Evolutionary conservation across 2,113 vertebrate genomes (phyloP).

Genomic region (Cromileptes altivelis): DNA sequence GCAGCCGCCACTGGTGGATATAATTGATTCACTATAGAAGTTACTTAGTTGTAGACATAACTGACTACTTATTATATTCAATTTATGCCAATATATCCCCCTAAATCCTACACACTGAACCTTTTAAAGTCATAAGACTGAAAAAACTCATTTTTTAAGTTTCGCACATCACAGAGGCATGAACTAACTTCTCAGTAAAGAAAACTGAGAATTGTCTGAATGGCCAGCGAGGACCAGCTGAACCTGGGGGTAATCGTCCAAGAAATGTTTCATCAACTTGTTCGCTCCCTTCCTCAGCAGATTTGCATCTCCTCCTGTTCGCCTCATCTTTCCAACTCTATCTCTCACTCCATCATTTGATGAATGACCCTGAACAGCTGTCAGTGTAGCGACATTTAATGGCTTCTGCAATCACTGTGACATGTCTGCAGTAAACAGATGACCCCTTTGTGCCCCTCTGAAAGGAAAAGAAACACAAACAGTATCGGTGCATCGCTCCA

Average conservation of each 20-base stretch:
- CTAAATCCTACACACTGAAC: no score
- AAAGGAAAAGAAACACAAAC: slow-evolving; percentile 24
- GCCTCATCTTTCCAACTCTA: slow-evolving; percentile 70
- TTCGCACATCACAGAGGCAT: neutral
- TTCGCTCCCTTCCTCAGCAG: slow-evolving; percentile 67
- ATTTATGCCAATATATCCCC: no score
- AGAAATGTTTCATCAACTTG: slow-evolving; percentile 79
- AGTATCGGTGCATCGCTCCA: slow-evolving; percentile 1
- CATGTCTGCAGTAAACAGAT: slow-evolving; percentile 66
- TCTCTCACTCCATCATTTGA: slow-evolving; percentile 72
- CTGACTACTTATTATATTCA: no score
- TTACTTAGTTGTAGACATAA: no score
- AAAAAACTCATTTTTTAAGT: neutral
- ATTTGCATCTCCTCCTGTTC: slow-evolving; percentile 73
- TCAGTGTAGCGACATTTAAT: slow-evolving; percentile 72
- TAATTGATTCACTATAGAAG: no score
- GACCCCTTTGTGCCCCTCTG: slow-evolving; percentile 22
- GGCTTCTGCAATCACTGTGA: slow-evolving; percentile 68
- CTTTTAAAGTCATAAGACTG: neutral
- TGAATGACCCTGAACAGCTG: slow-evolving; percentile 78
- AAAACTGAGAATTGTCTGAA: slow-evolving; percentile 43
- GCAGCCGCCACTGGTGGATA: no score
- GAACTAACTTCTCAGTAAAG: slow-evolving; percentile 28
- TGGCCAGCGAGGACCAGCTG: slow-evolving; percentile 39
- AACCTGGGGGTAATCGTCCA: slow-evolving; percentile 80